Percentiles rank a stretch among this genome's conserved stretches.
These are phyloP conservation scores for Delphinapterus leucas DNA, from an alignment of 2,113 vertebrate genomes.

Conservation along the genomic window DNA sequence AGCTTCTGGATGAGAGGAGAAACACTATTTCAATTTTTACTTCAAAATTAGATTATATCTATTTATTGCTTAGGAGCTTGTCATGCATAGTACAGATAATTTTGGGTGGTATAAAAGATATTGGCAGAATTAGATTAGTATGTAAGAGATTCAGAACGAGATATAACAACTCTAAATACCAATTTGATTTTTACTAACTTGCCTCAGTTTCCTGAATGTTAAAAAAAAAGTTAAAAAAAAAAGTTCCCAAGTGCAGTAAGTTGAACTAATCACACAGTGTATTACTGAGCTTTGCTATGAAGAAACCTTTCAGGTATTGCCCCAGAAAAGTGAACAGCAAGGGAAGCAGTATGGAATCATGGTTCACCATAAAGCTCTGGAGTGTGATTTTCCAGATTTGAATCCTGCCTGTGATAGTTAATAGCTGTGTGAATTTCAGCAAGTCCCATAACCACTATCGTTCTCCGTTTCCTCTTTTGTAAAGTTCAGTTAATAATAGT, in stretches of 20 bases:
- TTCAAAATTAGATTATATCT: not conserved
- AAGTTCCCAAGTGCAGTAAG: not conserved
- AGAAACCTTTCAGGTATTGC: not conserved
- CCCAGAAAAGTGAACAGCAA: conserved; percentile 32
- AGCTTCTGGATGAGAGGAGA: not conserved
- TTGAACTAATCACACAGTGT: not conserved
- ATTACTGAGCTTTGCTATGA: not conserved
- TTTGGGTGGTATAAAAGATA: not conserved
- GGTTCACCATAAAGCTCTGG: not conserved
- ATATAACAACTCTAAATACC: not conserved
- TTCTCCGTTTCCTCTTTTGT: conserved; percentile 21
- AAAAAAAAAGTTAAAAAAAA: not conserved
- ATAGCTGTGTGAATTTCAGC: conserved; percentile 61
- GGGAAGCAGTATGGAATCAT: not conserved
- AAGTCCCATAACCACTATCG: conserved; percentile 3
- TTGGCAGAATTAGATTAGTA: not conserved
- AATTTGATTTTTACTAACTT: not conserved
- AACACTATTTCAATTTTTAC: not conserved
- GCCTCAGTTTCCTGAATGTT: not conserved
- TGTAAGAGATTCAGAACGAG: not conserved
- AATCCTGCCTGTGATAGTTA: conserved; percentile 45
- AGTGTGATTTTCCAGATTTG: conserved; percentile 34
- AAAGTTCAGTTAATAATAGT: conserved; percentile 39
- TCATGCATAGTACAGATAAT: not conserved
- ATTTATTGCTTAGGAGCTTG: not conserved